Conservation (phyloP, 1,140 invertebrate species). For the Rhyzopertha dominica region DNA sequence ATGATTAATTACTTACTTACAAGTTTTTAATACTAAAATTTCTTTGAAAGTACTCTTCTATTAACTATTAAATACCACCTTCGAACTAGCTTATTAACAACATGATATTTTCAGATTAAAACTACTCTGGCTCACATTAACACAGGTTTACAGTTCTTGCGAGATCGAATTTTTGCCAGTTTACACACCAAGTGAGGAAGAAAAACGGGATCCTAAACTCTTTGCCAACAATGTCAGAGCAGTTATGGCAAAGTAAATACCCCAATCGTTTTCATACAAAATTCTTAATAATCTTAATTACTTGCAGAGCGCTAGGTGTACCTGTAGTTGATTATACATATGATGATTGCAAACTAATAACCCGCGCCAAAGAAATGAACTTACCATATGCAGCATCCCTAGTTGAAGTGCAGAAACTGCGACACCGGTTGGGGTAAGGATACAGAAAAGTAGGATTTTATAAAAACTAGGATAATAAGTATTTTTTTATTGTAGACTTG, state of each 20-base stretch:
- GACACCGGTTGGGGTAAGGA: conserved; percentile 61
- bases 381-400: conserved; percentile 68
- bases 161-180: conserved; percentile 95
- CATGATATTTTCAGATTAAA: conserved; percentile 60
- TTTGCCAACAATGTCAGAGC: conserved; percentile 87
- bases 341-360: conserved; percentile 84
- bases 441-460: too few species aligned
- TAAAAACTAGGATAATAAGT: too few species aligned
- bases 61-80: not conserved
- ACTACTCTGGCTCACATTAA: conserved; percentile 84
- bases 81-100: not conserved
- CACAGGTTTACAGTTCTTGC: conserved; percentile 82
- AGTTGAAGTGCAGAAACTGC: conserved; percentile 71
- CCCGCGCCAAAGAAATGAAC: conserved; percentile 72
- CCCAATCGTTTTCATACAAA: too few species aligned
- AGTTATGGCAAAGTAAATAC: conserved; percentile 86
- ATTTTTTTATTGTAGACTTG: conserved; percentile 29
- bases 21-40: too few species aligned
- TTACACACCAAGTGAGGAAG: conserved; percentile 80
- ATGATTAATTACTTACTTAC: too few species aligned
- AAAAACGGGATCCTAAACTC: conserved; percentile 80
- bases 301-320: conserved; percentile 69
- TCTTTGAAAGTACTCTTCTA: too few species aligned
- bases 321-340: conserved; percentile 89
- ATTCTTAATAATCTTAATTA: conserved; percentile 11